These are phyloP conservation scores for Monarcha castaneiventris DNA, from an alignment of 2,113 vertebrate species.

Conservation along the genomic window DNA sequence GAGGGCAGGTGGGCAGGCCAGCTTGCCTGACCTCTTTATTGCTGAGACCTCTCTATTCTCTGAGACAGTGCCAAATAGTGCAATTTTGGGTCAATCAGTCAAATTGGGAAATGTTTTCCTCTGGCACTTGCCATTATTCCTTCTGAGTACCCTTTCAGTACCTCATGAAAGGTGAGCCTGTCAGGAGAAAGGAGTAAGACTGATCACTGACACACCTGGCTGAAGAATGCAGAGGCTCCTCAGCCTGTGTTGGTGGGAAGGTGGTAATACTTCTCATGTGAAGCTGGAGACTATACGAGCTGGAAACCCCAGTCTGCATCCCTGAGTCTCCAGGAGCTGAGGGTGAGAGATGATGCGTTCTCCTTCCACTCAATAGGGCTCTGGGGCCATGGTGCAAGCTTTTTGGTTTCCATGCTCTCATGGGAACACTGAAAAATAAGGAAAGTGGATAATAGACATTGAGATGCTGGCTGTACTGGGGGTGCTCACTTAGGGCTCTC, in stretches of 20 bases:
- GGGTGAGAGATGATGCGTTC: background rate
- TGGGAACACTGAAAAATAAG: background rate
- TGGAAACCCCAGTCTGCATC: background rate
- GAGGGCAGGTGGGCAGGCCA: background rate
- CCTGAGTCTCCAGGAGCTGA: background rate
- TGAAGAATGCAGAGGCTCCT: background rate
- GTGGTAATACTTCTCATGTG: background rate
- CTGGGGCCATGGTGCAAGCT: background rate
- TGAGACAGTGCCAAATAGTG: background rate
- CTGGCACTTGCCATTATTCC: background rate
- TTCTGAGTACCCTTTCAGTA: background rate
- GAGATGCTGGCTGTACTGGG: background rate
- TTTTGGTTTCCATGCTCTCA: background rate
- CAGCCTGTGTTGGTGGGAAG: background rate
- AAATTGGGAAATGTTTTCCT: background rate
- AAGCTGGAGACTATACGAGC: background rate
- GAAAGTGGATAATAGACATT: rapidly evolving
- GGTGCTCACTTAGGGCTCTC: background rate
- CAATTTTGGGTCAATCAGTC: background rate
- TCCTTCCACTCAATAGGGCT: background rate
- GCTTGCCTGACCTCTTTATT: background rate
- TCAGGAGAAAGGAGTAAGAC: background rate
- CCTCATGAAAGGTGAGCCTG: background rate
- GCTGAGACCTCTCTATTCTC: background rate
- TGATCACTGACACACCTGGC: background rate